A percentile compares a stretch with the other conserved stretches of the same genome.
Conservation (phyloP, 2,113 vertebrate species). For the Connochaetes taurinus region DNA sequence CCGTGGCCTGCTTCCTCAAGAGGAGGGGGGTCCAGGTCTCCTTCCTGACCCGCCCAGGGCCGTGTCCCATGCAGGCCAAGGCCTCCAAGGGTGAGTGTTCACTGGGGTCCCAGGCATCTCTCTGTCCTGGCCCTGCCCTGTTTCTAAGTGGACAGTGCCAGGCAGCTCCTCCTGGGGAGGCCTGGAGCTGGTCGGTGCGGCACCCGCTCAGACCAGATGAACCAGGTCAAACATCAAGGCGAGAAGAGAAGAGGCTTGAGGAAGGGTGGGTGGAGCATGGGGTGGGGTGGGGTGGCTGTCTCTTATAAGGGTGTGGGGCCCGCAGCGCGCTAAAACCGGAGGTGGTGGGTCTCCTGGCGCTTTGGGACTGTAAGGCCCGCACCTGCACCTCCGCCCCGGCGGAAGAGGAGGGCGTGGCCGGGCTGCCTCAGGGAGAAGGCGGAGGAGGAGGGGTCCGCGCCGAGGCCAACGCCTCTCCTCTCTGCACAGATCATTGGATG, state of each 20-base stretch:
- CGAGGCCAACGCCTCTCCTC: not conserved
- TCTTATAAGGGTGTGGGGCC: not conserved
- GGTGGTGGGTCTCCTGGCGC: fast-evolving
- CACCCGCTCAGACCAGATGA: not conserved
- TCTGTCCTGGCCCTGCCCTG: not conserved
- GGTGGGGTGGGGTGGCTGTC: fast-evolving
- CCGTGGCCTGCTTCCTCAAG: conserved; percentile 78
- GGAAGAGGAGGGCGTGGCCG: not conserved
- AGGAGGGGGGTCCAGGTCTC: conserved; percentile 57
- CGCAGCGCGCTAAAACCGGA: fast-evolving
- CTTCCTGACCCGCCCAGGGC: not conserved
- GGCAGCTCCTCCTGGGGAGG: not conserved
- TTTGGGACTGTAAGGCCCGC: not conserved
- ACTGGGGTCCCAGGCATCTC: not conserved
- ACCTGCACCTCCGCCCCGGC: not conserved
- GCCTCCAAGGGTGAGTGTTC: conserved; percentile 75
- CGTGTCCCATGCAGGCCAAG: conserved; percentile 32
- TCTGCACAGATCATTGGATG: conserved; percentile 73
- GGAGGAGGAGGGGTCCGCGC: fast-evolving
- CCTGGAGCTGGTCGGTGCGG: not conserved
- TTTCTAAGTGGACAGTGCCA: not conserved
- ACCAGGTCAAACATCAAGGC: not conserved
- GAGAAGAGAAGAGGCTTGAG: not conserved
- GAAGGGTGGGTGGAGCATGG: not conserved
- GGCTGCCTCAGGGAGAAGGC: fast-evolving